Percentiles rank a stretch among this genome's conserved stretches.
Evolutionary conservation across 2,797 vertebrate genomes (phyloP).

Genomic region (Pachyuromys duprasi): DNA sequence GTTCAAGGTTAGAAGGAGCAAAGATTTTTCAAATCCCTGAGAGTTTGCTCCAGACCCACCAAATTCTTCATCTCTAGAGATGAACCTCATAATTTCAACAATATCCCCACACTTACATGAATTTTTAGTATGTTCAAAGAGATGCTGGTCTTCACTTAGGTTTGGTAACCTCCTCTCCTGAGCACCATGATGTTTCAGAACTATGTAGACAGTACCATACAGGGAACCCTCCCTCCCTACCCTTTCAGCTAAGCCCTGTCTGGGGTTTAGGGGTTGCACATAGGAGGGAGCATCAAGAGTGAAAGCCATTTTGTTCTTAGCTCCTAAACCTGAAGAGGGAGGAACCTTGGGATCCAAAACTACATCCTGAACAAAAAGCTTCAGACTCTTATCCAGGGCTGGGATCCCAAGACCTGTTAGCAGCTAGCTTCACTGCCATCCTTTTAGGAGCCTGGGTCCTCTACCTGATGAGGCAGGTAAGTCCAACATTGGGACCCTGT

Average conservation of each 20-base stretch:
- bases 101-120: not conserved
- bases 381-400: conserved; percentile 80
- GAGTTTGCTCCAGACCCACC: not conserved
- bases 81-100: not conserved
- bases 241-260: not conserved
- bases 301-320: conserved; percentile 75
- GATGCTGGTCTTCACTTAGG: not conserved
- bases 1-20: conserved; percentile 33
- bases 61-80: not conserved
- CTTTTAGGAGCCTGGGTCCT: conserved; percentile 93
- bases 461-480: conserved; percentile 84
- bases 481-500: conserved; percentile 63
- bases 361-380: not conserved
- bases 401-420: conserved; percentile 88
- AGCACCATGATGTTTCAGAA: not conserved
- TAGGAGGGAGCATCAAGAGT: not conserved
- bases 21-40: conserved; percentile 5
- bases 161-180: not conserved
- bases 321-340: conserved; percentile 69
- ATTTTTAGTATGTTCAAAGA: not conserved
- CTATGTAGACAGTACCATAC: not conserved
- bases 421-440: conserved; percentile 87
- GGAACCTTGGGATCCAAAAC: conserved; percentile 30
- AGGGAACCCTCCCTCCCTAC: fast-evolving
- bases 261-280: not conserved